Evolutionary conservation across 2,797 vertebrate species (phyloP).

Genomic region (Eupleurogrammus muticus): DNA sequence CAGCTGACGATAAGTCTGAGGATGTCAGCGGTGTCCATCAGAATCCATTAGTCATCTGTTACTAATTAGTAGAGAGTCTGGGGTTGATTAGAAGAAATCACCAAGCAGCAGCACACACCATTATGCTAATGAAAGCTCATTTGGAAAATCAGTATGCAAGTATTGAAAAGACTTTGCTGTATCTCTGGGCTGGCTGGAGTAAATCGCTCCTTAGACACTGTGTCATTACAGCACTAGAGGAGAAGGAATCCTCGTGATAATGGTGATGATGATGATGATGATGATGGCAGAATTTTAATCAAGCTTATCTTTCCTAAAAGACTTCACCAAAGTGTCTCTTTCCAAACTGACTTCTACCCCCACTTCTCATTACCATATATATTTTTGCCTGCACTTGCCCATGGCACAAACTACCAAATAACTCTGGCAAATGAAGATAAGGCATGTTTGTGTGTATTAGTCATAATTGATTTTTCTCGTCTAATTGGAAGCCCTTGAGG

Average conservation of each 20-base stretch:
- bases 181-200: conserved; percentile 50
- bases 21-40: conserved; percentile 73
- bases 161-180: conserved; percentile 63
- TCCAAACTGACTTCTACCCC: conserved; percentile 11
- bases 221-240: conserved; percentile 54
- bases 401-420: conserved; percentile 55
- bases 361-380: conserved; percentile 63
- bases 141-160: conserved; percentile 70
- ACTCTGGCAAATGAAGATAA: conserved; percentile 69
- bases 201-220: conserved; percentile 67
- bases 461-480: conserved; percentile 67
- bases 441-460: conserved; percentile 53
- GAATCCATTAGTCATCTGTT: conserved; percentile 78
- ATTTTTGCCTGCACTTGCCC: conserved; percentile 32
- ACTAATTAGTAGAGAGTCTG: conserved; percentile 79
- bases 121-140: conserved; percentile 84
- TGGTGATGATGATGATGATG: conserved; percentile 41
- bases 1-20: conserved; percentile 42
- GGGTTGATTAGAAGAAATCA: conserved; percentile 83
- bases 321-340: conserved; percentile 36
- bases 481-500: conserved; percentile 65
- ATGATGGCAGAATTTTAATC: conserved; percentile 64
- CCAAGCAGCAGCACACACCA: conserved; percentile 74
- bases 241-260: conserved; percentile 54
- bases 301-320: conserved; percentile 50